Conservation (phyloP, 1,140 invertebrate genomes). For the Adoxophyes honmai region DNA sequence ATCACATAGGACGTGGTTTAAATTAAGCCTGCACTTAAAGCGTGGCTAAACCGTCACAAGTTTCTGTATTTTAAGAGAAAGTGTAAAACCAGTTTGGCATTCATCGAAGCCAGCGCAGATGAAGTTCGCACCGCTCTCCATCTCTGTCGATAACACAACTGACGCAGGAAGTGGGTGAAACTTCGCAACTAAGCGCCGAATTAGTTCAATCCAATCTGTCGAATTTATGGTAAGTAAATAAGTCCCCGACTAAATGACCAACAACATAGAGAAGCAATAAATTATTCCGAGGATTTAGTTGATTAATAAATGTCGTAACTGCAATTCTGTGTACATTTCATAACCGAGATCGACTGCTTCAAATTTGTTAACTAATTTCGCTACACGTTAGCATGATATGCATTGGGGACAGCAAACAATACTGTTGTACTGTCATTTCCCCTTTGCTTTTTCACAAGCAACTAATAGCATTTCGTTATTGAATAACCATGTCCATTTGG, state of each 20-base stretch:
- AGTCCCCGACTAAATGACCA: conserved; percentile 4
- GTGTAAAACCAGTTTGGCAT: neutral
- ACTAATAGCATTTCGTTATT: conserved; percentile 5
- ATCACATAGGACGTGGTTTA: too few relatives aligned
- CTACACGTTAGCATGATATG: too few relatives aligned
- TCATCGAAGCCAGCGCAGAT: neutral
- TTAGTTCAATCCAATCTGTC: conserved; percentile 10
- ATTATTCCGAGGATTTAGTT: neutral
- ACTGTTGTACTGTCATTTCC: too few relatives aligned
- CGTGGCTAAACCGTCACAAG: too few relatives aligned
- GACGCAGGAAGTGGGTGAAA: conserved; percentile 10
- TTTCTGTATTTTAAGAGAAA: too few relatives aligned
- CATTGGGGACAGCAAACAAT: too few relatives aligned
- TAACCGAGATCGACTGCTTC: too few relatives aligned
- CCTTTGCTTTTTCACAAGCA: neutral
- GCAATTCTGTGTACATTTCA: too few relatives aligned
- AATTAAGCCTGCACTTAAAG: too few relatives aligned
- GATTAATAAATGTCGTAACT: too few relatives aligned
- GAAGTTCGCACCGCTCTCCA: neutral
- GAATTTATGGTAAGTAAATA: conserved; percentile 10
- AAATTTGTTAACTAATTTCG: too few relatives aligned
- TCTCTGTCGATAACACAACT: conserved; percentile 13
- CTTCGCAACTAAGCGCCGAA: conserved; percentile 7
- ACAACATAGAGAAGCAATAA: neutral
- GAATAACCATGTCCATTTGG: conserved; percentile 9